phyloP scores from a whole-genome alignment of 2,888 invertebrate genomes.

The Sphaeridia pumilis region DNA sequence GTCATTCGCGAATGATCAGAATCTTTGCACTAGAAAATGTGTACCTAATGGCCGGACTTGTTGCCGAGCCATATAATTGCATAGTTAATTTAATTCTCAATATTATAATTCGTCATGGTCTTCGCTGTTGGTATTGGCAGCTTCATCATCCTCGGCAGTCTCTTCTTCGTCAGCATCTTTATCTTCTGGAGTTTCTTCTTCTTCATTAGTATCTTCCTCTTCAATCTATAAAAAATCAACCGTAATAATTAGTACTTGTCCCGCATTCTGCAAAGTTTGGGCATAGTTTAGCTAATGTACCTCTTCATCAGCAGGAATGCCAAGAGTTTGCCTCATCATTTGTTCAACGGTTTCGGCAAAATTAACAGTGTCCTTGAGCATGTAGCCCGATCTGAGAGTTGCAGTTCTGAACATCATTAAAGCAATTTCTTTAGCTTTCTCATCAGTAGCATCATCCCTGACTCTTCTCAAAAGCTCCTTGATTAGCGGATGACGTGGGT shows the following conservation, averaged over 20 bases:
- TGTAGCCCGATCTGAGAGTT: slow-evolving; percentile 85
- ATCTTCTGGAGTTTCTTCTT: no score
- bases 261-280: no score
- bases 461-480: slow-evolving; percentile 78
- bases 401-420: slow-evolving; percentile 83
- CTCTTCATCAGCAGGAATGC: slow-evolving; percentile 61
- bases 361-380: slow-evolving; percentile 69
- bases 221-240: slow-evolving; percentile 14
- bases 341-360: slow-evolving; percentile 84
- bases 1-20: no score
- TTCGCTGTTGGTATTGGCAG: slow-evolving; percentile 14
- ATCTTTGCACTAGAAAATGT: no score
- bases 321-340: slow-evolving; percentile 71
- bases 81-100: no score
- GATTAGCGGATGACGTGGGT: slow-evolving; percentile 92
- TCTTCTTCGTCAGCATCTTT: slow-evolving; percentile 5
- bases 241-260: not conserved
- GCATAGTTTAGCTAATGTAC: slow-evolving; percentile 36
- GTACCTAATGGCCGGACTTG: no score
- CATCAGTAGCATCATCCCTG: slow-evolving; percentile 61
- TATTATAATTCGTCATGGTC: slow-evolving; percentile 31
- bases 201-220: slow-evolving; percentile 17
- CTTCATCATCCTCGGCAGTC: slow-evolving; percentile 18
- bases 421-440: slow-evolving; percentile 69
- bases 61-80: no score